Evolutionary conservation across 1,140 invertebrate species (phyloP).

Genomic region (Cecropterus lyciades): DNA sequence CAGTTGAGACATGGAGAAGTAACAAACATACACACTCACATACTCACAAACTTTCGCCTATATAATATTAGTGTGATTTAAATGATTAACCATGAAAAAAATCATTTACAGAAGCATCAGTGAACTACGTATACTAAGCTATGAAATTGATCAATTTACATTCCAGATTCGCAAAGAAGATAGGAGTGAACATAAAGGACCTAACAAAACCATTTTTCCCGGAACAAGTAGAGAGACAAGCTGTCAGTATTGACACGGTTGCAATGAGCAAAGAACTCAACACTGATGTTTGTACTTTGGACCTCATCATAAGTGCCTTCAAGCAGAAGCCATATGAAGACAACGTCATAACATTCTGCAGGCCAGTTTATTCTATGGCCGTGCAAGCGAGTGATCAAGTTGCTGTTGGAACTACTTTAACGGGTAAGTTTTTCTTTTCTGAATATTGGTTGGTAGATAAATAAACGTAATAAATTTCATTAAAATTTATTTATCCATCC

Average conservation of each 20-base stretch:
- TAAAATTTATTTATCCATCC: too few species aligned
- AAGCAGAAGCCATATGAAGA: conserved; percentile 76
- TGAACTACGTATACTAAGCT: too few species aligned
- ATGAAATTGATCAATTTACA: too few species aligned
- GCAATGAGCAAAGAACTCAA: conserved; percentile 59
- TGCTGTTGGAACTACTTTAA: conserved; percentile 67
- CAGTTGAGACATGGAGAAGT: too few species aligned
- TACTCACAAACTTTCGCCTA: too few species aligned
- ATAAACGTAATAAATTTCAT: too few species aligned
- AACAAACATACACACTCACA: too few species aligned
- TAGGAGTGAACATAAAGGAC: conserved; percentile 75
- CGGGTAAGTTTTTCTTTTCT: conserved; percentile 53
- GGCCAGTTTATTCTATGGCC: conserved; percentile 76
- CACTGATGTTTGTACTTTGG: conserved; percentile 65
- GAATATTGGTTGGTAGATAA: neutral
- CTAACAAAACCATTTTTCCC: conserved; percentile 76
- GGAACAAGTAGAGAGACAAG: conserved; percentile 63
- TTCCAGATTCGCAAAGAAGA: conserved; percentile 76
- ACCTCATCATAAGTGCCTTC: conserved; percentile 77
- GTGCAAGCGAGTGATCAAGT: conserved; percentile 70
- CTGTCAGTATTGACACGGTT: conserved; percentile 46
- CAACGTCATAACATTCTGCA: conserved; percentile 74
- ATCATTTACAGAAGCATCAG: too few species aligned
- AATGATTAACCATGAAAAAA: too few species aligned
- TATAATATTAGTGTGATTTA: too few species aligned